phyloP scores from a whole-genome alignment of 2,888 invertebrate genomes.

The Pocota personata region DNA sequence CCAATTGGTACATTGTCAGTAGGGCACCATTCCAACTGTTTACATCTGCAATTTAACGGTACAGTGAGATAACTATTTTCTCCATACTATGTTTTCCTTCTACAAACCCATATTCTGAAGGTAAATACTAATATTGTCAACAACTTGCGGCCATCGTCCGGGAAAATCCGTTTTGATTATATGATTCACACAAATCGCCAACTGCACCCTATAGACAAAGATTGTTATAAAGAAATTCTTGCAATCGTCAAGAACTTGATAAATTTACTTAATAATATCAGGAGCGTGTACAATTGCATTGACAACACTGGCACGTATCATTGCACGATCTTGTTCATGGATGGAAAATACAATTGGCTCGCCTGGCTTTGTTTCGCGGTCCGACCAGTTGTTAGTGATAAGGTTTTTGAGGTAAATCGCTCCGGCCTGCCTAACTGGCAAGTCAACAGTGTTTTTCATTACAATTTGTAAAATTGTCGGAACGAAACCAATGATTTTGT shows the following conservation, averaged over 20 bases:
- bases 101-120: constrained; percentile 89
- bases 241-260: neutral
- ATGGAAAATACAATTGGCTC: constrained; percentile 92
- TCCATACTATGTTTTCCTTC: neutral
- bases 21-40: constrained; percentile 96
- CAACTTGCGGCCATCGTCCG: constrained; percentile 96
- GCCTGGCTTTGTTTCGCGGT: constrained; percentile 89
- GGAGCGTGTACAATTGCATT: constrained; percentile 97
- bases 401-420: constrained; percentile 98
- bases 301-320: constrained; percentile 96
- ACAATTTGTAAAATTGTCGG: constrained; percentile 96
- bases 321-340: constrained; percentile 97
- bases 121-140: constrained; percentile 97
- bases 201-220: constrained; percentile 87
- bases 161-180: constrained; percentile 99
- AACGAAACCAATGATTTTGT: constrained; percentile 98
- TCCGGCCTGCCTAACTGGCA: constrained; percentile 97
- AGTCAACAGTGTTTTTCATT: constrained; percentile 94
- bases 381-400: constrained; percentile 94
- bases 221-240: neutral
- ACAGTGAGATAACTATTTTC: neutral
- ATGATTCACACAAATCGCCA: constrained; percentile 95
- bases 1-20: constrained; percentile 95
- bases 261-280: constrained; percentile 89
- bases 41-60: constrained; percentile 84